These are phyloP conservation scores for Chelonus formosanus DNA, from an alignment of 2,888 invertebrate species.

Conservation along the genomic window DNA sequence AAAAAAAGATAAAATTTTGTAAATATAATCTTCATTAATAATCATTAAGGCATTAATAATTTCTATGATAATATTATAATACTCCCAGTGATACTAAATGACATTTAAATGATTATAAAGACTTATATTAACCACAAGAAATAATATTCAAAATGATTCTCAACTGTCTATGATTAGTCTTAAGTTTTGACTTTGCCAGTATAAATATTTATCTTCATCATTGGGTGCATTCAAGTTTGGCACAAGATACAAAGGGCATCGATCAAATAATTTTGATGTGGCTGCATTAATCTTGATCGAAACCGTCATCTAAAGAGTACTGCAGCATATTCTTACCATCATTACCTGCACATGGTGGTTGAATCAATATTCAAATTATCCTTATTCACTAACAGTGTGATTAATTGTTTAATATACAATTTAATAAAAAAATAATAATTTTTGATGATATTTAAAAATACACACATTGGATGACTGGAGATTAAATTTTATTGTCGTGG, in stretches of 20 bases:
- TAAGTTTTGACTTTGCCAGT: slow-evolving; percentile 55
- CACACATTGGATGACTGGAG: no score
- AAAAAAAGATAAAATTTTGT: slow-evolving; percentile 18
- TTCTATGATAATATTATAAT: no score
- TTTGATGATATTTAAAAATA: no score
- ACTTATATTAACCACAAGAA: slow-evolving; percentile 32
- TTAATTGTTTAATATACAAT: slow-evolving; percentile 42
- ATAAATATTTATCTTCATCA: slow-evolving; percentile 61
- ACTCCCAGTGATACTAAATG: slow-evolving; percentile 18
- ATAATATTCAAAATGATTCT: slow-evolving; percentile 1
- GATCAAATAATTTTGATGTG: slow-evolving; percentile 51
- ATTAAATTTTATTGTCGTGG: background rate
- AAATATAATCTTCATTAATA: no score
- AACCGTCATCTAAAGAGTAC: slow-evolving; percentile 34
- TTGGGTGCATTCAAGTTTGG: slow-evolving; percentile 35
- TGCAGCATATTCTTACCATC: slow-evolving; percentile 46
- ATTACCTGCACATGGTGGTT: slow-evolving; percentile 42
- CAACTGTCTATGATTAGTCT: slow-evolving; percentile 1
- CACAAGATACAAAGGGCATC: slow-evolving; percentile 46
- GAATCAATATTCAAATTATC: slow-evolving; percentile 60
- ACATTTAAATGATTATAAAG: slow-evolving; percentile 48
- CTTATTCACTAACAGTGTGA: slow-evolving; percentile 48
- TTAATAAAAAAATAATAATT: no score
- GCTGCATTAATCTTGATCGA: slow-evolving; percentile 60
- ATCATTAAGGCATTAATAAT: background rate